Evolutionary conservation across 37 sponge, comb jelly and placozoan genomes (phyloP), one percentile per base, ranked within the genome.

Genomic region (Aplysina aerophoba): DNA sequence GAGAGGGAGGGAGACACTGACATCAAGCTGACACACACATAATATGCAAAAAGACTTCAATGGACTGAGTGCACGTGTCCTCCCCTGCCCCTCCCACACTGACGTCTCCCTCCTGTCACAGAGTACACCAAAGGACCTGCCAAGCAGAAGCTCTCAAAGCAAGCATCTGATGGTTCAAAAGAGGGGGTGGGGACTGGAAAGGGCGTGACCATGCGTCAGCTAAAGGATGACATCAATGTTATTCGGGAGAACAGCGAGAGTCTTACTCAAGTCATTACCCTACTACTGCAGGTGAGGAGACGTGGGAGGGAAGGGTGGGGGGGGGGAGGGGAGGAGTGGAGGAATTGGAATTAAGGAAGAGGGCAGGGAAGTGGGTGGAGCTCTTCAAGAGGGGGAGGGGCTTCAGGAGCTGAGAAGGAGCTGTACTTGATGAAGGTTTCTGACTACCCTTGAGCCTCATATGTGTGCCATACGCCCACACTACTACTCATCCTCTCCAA

Each of bases 261-360:
- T 36, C 21, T 75, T 15, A 75, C 21, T 21, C 50, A 75, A 41
- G 40, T 75, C 1, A 5, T 75, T 75, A 86, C 80, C 83, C 91
- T 90, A 25, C 36, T n/a, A 17, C 25, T 63, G 37, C 16, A 66
- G 55, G 83, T 41, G 39, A 54, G 74, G 33, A n/a, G n/a, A n/a
- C n/a, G n/a, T n/a, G n/a, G n/a, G n/a, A 65, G 30, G 77, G 2
- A 62, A 1, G 65, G 50, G 55, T 15, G 75, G 66, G 74, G 58
- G 39, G 55, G 25, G 59, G 4, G 27, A 35, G 62, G 19, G 25
- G 55, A 35, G 39, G 86, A 33, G 79, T 11, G 64, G 50, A 53
- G 64, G 27, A 55, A n/a, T n/a, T n/a, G 22, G 64, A 27, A 79
- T 13, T 41, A 66, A 30, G 16, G 25, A n/a, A 34, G 15, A 44